Percentiles rank a stretch among this genome's conserved stretches.
Evolutionary conservation across 2,113 vertebrate species (phyloP).

Genomic region (Paradoxurus hermaphroditus): DNA sequence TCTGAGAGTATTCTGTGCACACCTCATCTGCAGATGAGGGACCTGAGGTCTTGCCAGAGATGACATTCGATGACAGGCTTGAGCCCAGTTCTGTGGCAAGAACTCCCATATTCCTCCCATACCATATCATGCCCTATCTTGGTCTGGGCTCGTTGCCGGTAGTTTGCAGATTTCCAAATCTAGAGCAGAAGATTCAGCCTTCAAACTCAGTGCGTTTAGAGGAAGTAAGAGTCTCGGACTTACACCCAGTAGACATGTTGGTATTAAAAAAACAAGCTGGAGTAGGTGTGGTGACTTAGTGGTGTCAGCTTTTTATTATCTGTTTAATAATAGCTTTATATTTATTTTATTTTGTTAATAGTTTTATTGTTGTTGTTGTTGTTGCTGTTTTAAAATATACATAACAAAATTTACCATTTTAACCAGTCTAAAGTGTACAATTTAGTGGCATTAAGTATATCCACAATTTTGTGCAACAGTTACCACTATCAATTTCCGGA

Average conservation of each 20-base stretch:
- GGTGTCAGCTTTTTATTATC: not conserved
- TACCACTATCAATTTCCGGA: not conserved
- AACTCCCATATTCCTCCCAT: not conserved
- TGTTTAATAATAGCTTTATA: not conserved
- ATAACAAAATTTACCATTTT: not conserved
- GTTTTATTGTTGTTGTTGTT: no score
- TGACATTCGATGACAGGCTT: not conserved
- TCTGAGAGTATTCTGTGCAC: not conserved
- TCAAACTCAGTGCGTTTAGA: not conserved
- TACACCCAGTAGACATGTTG: not conserved
- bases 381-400: not conserved
- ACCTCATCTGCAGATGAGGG: not conserved
- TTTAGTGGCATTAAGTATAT: not conserved
- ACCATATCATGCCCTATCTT: not conserved
- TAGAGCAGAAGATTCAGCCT: not conserved
- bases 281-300: not conserved
- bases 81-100: not conserved
- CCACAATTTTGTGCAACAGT: not conserved
- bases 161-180: constrained; percentile 16
- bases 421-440: not conserved
- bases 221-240: not conserved
- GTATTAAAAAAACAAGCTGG: not conserved
- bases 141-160: not conserved
- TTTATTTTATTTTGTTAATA: no score
- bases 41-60: not conserved